A percentile compares a stretch with the other conserved stretches of the same genome.
These are phyloP conservation scores for Sycophaga agraensis DNA, from an alignment of 1,140 invertebrate species.

Conservation along the genomic window DNA sequence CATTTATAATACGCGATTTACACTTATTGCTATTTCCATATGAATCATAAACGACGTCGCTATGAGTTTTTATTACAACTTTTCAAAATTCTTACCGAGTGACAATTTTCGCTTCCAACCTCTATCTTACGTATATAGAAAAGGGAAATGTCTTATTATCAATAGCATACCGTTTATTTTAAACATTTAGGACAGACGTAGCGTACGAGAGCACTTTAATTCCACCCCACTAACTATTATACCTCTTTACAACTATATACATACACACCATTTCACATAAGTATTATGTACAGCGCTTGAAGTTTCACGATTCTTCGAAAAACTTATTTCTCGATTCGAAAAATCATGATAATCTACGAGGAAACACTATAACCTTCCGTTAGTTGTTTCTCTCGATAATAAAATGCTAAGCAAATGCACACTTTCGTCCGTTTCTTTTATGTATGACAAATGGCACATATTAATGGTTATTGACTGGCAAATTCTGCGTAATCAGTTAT, in stretches of 20 bases:
- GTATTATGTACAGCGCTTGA: conserved; percentile 24
- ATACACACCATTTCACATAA: conserved; percentile 16
- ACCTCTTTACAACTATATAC: conserved; percentile 31
- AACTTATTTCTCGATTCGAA: not conserved
- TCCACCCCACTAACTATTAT: conserved; percentile 4
- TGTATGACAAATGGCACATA: conserved; percentile 24
- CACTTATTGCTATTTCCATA: conserved; percentile 19
- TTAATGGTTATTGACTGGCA: conserved; percentile 27
- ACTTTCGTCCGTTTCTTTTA: conserved; percentile 3
- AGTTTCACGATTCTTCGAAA: not conserved
- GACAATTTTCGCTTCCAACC: not conserved
- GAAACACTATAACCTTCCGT: not conserved
- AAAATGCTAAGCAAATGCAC: conserved; percentile 18
- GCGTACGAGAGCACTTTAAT: conserved; percentile 10
- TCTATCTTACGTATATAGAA: conserved; percentile 6
- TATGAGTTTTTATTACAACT: conserved; percentile 5
- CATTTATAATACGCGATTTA: conserved; percentile 16
- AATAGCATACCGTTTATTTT: not conserved
- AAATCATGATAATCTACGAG: too few relatives aligned
- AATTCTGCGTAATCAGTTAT: conserved; percentile 20
- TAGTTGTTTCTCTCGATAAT: not conserved
- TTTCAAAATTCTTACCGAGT: not conserved
- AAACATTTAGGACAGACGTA: conserved; percentile 5
- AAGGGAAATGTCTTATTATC: not conserved
- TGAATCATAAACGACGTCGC: not conserved